Conservation (phyloP, 2,113 vertebrate species). For the Strix uralensis region DNA sequence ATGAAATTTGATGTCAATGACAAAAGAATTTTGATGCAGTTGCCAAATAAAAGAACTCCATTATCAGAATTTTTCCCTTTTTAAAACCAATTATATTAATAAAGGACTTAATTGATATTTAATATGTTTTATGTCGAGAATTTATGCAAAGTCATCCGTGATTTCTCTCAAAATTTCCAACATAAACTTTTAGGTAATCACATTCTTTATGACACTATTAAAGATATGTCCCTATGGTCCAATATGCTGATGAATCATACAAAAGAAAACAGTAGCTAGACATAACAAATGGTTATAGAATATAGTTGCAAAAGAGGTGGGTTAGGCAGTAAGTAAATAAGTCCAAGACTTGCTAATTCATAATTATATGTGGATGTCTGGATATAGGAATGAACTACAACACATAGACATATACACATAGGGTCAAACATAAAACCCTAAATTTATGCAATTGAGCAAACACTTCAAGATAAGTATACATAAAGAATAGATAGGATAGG, state of each 20-base stretch:
- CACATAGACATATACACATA: background rate
- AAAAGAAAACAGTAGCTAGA: background rate
- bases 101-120: background rate
- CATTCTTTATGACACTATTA: background rate
- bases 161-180: background rate
- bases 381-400: background rate
- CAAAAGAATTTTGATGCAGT: background rate
- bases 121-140: background rate
- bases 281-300: accelerated
- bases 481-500: background rate
- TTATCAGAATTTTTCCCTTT: background rate
- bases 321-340: background rate
- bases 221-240: background rate
- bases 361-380: background rate
- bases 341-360: background rate
- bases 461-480: background rate
- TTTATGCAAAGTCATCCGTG: background rate
- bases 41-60: background rate
- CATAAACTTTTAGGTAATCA: background rate
- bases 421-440: background rate
- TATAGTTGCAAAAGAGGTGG: background rate
- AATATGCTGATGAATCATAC: background rate
- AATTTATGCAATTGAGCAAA: background rate
- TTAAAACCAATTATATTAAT: accelerated
- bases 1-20: background rate